phyloP scores from a whole-genome alignment of 2,797 vertebrate genomes.

The Rhabdomys pumilio region DNA sequence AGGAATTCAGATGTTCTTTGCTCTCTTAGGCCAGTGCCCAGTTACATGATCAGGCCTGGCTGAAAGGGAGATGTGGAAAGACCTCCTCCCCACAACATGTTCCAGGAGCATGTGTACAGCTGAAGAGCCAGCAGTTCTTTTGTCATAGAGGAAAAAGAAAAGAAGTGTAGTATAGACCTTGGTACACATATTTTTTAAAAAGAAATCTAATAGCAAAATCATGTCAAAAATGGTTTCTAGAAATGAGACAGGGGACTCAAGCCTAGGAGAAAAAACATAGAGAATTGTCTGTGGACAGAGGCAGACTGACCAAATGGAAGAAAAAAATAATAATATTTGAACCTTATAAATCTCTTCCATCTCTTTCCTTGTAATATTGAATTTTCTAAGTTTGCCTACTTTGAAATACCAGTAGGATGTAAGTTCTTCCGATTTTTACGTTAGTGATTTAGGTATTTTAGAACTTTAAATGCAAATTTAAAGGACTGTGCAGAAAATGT shows the following conservation, averaged over 20 bases:
- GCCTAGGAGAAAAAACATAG: slow-evolving; percentile 28
- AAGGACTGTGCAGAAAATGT: neutral
- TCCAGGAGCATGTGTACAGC: neutral
- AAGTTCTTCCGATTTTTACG: slow-evolving; percentile 35
- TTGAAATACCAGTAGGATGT: slow-evolving; percentile 10
- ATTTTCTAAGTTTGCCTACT: slow-evolving; percentile 36
- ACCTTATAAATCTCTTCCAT: slow-evolving; percentile 32
- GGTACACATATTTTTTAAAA: neutral
- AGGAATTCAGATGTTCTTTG: neutral
- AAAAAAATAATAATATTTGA: slow-evolving; percentile 20
- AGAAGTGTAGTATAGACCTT: neutral
- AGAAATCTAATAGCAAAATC: slow-evolving; percentile 47
- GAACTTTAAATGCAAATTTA: neutral
- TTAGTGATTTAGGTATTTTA: slow-evolving; percentile 19
- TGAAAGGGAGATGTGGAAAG: neutral
- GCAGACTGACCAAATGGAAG: slow-evolving; percentile 46
- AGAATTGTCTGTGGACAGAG: neutral
- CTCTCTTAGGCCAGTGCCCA: neutral
- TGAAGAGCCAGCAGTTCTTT: neutral
- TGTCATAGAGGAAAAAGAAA: neutral
- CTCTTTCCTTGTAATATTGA: slow-evolving; percentile 17
- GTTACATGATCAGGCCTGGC: neutral
- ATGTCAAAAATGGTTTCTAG: neutral
- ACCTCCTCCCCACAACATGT: neutral
- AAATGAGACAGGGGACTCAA: neutral